Evolutionary conservation across 1,140 invertebrate species (phyloP).

Genomic region (Euura lappo): DNA sequence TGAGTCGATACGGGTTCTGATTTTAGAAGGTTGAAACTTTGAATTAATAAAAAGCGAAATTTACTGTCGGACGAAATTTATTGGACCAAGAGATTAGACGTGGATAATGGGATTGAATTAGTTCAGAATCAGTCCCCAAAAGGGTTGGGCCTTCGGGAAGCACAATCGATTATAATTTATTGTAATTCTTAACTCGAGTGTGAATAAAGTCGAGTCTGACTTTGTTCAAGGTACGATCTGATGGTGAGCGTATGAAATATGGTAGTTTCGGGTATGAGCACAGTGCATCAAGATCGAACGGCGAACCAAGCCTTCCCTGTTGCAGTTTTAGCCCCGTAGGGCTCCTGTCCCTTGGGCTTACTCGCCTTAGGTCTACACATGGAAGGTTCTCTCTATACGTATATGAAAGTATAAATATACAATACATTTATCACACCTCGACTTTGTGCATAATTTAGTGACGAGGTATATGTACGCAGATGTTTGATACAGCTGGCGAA

Average conservation of each 20-base stretch:
- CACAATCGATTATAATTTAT: neutral
- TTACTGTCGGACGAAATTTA: neutral
- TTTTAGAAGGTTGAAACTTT: too few relatives aligned
- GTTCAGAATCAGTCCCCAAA: neutral
- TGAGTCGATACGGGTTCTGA: too few relatives aligned
- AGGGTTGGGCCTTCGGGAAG: neutral
- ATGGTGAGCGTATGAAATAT: too few relatives aligned
- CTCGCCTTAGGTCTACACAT: too few relatives aligned
- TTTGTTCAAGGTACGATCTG: too few relatives aligned
- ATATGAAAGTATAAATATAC: constrained; percentile 11
- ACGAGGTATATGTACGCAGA: constrained; percentile 21
- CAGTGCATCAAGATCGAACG: too few relatives aligned
- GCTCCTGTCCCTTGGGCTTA: too few relatives aligned
- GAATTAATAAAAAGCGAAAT: too few relatives aligned
- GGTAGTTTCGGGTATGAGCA: too few relatives aligned
- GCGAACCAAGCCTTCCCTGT: too few relatives aligned
- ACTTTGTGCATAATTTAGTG: constrained; percentile 22
- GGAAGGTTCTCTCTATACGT: neutral
- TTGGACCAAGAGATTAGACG: neutral
- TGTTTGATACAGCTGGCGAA: constrained; percentile 23
- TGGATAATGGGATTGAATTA: neutral
- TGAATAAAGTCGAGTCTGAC: neutral
- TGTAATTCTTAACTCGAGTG: neutral
- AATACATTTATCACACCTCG: constrained; percentile 25
- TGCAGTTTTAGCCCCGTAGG: too few relatives aligned